Evolutionary conservation across 2,888 invertebrate genomes (phyloP), one percentile per base, ranked within the genome.

Genomic region (Drosophila austrosaltans): DNA sequence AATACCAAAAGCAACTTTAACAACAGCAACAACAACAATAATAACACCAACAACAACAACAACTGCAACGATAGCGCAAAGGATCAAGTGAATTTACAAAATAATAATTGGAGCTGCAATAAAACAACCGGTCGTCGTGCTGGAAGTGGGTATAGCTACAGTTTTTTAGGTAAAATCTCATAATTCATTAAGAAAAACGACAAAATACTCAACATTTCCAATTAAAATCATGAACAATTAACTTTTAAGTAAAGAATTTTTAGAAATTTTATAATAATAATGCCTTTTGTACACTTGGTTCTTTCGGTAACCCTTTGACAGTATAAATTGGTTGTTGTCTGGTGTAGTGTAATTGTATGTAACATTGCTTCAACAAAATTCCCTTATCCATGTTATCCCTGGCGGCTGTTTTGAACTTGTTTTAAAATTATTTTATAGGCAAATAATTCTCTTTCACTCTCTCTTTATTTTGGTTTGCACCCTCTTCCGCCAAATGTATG

Each of bases 101-200:
- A 91, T 90, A 92, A 91, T 82, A 92, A 91, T 82, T 91, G 91
- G 91, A 90, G 90, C 82, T 90, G 90, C 78, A 92, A 92, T 77
- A 91, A 92, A 81, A 92, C 92, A 82, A 92, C 91, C 75, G 91
- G 92, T 75, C 90, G 90, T 66, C 92, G 92, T 65, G 91, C 92
- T 86, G 92, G 92, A 81, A 92, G 89, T 90, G 92, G 92, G 76
- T 89, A 91, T 89, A 92, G 92, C 83, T 91, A 91, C 90, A 92
- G 92, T 90, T 92, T 92, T 80, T 90, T 92, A 91, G 92, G 92
- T 92, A 91, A 88, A 79, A 48, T 2, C 44, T 22, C 63, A 73
- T 70, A 63, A 10, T 53, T 57, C 69, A 67, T 63, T 42, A 68
- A 71, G 68, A 63, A 42, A 66, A 42, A 40, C 56, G 48, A 56